phyloP scores from a whole-genome alignment of 64 coral and sea anemone genomes.

The Montipora cactus region DNA sequence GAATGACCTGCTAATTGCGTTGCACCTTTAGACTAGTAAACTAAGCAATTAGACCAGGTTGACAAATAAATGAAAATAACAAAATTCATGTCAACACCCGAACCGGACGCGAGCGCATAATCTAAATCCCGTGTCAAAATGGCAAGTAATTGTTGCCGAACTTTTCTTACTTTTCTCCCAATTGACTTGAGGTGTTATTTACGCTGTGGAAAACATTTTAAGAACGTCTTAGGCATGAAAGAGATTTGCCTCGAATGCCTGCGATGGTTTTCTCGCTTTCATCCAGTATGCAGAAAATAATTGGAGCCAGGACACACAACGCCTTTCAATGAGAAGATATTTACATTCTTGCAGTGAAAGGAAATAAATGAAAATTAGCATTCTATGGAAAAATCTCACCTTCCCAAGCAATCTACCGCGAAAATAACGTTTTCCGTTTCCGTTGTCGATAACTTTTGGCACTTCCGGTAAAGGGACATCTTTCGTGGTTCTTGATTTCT shows the following conservation, averaged over 20 bases:
- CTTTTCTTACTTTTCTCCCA: neutral
- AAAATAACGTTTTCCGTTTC: slow-evolving; percentile 91
- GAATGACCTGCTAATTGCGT: too few species aligned
- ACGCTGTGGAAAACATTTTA: too few species aligned
- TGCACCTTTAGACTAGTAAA: too few species aligned
- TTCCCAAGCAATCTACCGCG: slow-evolving; percentile 96
- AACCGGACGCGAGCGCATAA: neutral
- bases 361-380: neutral
- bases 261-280: neutral
- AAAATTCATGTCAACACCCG: neutral
- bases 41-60: too few species aligned
- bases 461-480: slow-evolving; percentile 87
- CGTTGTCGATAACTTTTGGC: slow-evolving; percentile 94
- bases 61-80: neutral
- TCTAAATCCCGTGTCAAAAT: neutral
- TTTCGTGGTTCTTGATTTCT: slow-evolving; percentile 76
- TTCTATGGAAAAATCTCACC: slow-evolving; percentile 51
- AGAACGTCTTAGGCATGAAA: too few species aligned
- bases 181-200: neutral
- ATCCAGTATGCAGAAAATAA: neutral
- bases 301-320: neutral
- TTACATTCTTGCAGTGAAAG: neutral
- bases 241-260: neutral
- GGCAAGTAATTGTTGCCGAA: neutral
- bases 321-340: neutral